Conservation (phyloP, 2,797 vertebrate genomes). For the Chiloscyllium punctatum region DNA sequence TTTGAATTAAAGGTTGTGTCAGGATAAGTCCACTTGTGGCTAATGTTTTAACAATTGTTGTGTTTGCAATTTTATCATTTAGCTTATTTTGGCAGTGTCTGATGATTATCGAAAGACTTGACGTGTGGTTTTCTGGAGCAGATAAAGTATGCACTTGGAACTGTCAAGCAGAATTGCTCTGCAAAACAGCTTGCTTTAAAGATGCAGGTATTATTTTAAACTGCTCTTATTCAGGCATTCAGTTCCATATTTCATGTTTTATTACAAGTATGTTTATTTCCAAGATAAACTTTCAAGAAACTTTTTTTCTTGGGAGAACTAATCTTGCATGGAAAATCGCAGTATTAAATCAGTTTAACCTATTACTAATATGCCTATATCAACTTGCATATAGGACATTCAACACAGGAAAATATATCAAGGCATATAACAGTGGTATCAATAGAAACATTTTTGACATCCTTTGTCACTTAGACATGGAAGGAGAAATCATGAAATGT, state of each 20-base stretch:
- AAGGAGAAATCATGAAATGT: background rate
- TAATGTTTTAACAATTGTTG: background rate
- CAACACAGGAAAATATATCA: background rate
- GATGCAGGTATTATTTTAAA: constrained; percentile 66
- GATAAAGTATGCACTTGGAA: constrained; percentile 87
- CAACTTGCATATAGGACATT: background rate
- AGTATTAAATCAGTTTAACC: background rate
- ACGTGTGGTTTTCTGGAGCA: constrained; percentile 81
- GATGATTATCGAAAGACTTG: constrained; percentile 72
- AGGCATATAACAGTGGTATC: background rate
- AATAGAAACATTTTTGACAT: background rate
- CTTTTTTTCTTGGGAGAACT: background rate
- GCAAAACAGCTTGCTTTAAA: constrained; percentile 70
- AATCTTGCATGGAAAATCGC: background rate
- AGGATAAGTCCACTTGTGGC: background rate
- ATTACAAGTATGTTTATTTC: background rate
- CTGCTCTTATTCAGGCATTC: background rate
- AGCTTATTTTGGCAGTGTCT: constrained; percentile 69
- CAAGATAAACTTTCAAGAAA: background rate
- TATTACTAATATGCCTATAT: background rate
- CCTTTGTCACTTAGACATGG: background rate
- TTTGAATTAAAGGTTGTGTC: background rate
- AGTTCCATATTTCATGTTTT: background rate
- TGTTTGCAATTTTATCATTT: background rate
- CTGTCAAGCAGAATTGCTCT: constrained; percentile 76